These are phyloP conservation scores for Sceliomorpha sp. DNA, from an alignment of 2,888 invertebrate species.

Conservation along the genomic window DNA sequence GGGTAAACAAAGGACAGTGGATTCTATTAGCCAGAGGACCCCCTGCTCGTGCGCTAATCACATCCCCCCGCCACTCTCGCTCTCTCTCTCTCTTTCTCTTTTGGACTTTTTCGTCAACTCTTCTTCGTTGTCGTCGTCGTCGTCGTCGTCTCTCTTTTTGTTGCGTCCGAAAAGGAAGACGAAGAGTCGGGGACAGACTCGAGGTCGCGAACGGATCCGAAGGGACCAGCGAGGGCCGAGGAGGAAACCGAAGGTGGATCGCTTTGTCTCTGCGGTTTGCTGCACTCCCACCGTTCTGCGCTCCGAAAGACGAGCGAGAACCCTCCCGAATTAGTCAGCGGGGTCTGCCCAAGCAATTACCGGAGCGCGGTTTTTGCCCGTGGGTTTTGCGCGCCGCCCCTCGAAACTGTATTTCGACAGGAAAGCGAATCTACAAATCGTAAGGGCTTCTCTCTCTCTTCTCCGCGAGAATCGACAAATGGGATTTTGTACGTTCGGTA, in stretches of 20 bases:
- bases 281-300: constrained; percentile 42
- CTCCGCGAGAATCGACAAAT: too few species aligned
- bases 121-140: constrained; percentile 27
- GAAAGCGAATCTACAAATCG: neutral
- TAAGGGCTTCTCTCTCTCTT: neutral
- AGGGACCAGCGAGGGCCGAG: neutral
- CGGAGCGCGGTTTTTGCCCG: constrained; percentile 62
- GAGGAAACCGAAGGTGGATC: constrained; percentile 40
- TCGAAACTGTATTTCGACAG: neutral
- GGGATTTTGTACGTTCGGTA: too few species aligned
- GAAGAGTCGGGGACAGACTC: constrained; percentile 5
- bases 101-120: too few species aligned
- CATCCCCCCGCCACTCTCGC: constrained; percentile 8
- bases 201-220: constrained; percentile 13
- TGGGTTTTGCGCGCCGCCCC: constrained; percentile 29
- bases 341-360: constrained; percentile 60
- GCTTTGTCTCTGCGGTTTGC: constrained; percentile 71
- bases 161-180: constrained; percentile 28
- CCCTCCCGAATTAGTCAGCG: constrained; percentile 6
- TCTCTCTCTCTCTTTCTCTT: too few species aligned
- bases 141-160: constrained; percentile 54
- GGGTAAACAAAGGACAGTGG: constrained; percentile 69
- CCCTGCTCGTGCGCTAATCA: constrained; percentile 7
- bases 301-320: constrained; percentile 52
- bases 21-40: constrained; percentile 69